Evolutionary conservation across 2,888 invertebrate genomes (phyloP), one percentile per base, ranked within the genome.

Genomic region (Chydorus sphaericus): DNA sequence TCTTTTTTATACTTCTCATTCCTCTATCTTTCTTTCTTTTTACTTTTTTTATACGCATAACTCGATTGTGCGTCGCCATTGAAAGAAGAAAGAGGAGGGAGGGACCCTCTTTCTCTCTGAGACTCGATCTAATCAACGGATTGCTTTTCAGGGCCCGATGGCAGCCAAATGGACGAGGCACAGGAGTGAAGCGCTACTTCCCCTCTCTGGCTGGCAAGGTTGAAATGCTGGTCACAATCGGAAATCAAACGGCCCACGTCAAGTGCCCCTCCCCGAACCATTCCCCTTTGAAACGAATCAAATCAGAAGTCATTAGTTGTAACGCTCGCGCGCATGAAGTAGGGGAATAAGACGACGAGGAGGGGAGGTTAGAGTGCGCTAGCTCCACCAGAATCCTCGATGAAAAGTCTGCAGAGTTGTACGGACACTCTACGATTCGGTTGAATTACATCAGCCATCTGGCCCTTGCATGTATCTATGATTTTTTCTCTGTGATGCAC

Each of bases 41-140:
- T 29, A 7, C 38, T 33, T 44, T 20, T 50, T 30, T 50, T 28
- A 30, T 4, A 7, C 14, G 14, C 54, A 31, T 31, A 30, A 39
- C 30, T 39, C 31, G 31, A 44, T 20, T 18, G 28, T 29, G 23
- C 30, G n/a, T 16, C n/a, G 39, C 31, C 28, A 26, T 37, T 37
- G 38, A 53, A 54, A 54, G 39, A 54, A 8, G 38, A 16, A 48
- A 48, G 39, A 39, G 36, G 18, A n/a, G n/a, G n/a, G n/a, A 16
- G 26, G 26, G 18, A 48, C n/a, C 30, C 4, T 10, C 18, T 30
- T 8, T 54, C 26, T 37, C 52, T 7, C 7, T 7, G 8, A 26
- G 26, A 16, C 33, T 36, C 48, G 39, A 55, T 55, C 55, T 55
- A 55, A 55, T 55, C 48, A 55, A 55, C 48, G 36, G 49, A 55